Percentiles rank a stretch among this genome's conserved stretches.
Conservation (phyloP, 2,797 vertebrate genomes). For the Ceyx erithaca region DNA sequence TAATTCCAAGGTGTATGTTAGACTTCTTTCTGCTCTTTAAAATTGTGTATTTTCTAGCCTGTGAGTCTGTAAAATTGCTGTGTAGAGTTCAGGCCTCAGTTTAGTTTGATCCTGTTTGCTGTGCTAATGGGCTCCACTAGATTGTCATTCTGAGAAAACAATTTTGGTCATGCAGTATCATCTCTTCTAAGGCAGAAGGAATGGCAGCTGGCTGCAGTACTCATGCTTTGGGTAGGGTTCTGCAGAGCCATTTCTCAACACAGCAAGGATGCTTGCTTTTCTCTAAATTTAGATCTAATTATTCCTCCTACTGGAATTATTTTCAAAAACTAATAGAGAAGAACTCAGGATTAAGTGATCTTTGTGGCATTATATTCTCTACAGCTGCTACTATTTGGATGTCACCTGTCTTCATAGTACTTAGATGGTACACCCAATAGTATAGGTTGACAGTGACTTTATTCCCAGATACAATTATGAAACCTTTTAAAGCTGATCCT, state of each 20-base stretch:
- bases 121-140: not conserved
- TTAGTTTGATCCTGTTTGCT: not conserved
- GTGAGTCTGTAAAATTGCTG: not conserved
- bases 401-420: not conserved
- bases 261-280: not conserved
- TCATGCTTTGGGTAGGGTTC: not conserved
- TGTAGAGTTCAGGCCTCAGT: not conserved
- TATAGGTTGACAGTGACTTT: not conserved
- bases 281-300: not conserved
- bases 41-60: not conserved
- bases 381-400: not conserved
- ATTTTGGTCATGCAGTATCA: not conserved
- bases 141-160: constrained; percentile 5
- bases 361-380: not conserved
- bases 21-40: not conserved
- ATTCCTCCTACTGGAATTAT: not conserved
- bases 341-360: not conserved
- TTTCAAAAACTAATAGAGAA: not conserved
- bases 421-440: not conserved
- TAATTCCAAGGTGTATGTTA: not conserved
- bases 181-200: constrained; percentile 12
- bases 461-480: not conserved
- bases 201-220: not conserved
- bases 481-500: not conserved
- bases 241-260: not conserved